Base-by-base conservation (phyloP, 1,140 invertebrate species). In the Paraescarpia echinospica region DNA sequence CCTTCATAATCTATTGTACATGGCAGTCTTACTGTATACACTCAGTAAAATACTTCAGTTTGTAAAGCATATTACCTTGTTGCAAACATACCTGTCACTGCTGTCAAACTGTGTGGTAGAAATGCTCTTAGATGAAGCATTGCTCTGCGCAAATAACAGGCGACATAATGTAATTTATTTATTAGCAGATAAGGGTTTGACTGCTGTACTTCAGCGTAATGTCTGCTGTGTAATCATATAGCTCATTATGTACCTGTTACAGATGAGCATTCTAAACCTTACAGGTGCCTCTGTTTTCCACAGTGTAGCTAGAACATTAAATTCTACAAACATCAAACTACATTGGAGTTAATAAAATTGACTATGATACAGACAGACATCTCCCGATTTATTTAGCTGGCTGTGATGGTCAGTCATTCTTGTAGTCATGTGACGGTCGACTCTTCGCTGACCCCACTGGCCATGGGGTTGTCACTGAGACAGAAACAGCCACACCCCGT, bases 401-500 rank as follows among this genome's bases (percentile, higher is more conserved):
- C 59, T 77, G 59, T 77, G 22, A 77, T 77, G 12, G 59, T 77
- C 59, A 77, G 59, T 18, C 9, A 27, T 77, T 31, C 18, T 31
- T 77, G 59, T 77, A 18, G 59, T 77, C 59, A 77, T 31, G 59
- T 77, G 59, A 77, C 22, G 59, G 59, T 27, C 59, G 27, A 18
- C 8, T 77, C 59, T 77, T 77, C 59, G 22, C 22, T 77, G 59
- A 77, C 59, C 59, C 18, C 59, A 77, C 59, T 77, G 59, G 59
- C 59, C 59, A 77, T 77, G 14, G 59, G 59, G 59, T 77, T 77
- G 59, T 77, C 91, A 91, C 14, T 18, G 41, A 95, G 96, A 95
- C 98, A 99, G 93, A 96, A 97, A 96, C 99, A 99, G 4, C 98
- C 98, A 96, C 98, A 99, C 31, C 98, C 98, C 5, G 98, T 97